phyloP scores from a whole-genome alignment of 23 tunicate species.

The Halocynthia roretzi region DNA sequence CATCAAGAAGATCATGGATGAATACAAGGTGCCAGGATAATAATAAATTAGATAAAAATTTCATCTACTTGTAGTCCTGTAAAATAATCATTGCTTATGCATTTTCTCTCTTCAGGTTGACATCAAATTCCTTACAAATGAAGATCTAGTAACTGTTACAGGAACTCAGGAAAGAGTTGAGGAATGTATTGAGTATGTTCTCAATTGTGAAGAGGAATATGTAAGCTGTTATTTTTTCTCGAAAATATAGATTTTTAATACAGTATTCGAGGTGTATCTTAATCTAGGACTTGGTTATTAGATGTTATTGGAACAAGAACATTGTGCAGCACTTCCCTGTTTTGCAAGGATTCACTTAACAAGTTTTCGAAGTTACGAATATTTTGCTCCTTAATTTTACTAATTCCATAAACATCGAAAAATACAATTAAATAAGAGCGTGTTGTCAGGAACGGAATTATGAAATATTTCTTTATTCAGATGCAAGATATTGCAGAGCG shows the following conservation, averaged over 20 bases:
- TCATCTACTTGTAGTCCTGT: neutral
- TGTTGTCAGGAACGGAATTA: too few relatives aligned
- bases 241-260: too few relatives aligned
- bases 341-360: too few relatives aligned
- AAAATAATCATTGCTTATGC: neutral
- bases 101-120: conserved; percentile 59
- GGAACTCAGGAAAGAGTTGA: conserved; percentile 93
- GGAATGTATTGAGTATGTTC: conserved; percentile 95
- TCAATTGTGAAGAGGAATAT: conserved; percentile 97
- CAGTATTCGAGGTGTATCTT: too few relatives aligned
- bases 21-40: conserved; percentile 44
- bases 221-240: conserved; percentile 28
- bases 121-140: conserved; percentile 77
- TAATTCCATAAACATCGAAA: too few relatives aligned
- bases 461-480: conserved; percentile 10
- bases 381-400: too few relatives aligned
- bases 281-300: too few relatives aligned
- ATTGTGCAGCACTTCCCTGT: too few relatives aligned
- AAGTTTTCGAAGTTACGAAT: too few relatives aligned
- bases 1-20: conserved; percentile 94
- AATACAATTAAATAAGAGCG: too few relatives aligned
- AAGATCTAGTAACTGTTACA: conserved; percentile 90
- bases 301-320: too few relatives aligned
- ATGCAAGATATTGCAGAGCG: conserved; percentile 91
- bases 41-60: neutral